Evolutionary conservation across 2,113 vertebrate genomes (phyloP).

Genomic region (Ctenomys sociabilis): DNA sequence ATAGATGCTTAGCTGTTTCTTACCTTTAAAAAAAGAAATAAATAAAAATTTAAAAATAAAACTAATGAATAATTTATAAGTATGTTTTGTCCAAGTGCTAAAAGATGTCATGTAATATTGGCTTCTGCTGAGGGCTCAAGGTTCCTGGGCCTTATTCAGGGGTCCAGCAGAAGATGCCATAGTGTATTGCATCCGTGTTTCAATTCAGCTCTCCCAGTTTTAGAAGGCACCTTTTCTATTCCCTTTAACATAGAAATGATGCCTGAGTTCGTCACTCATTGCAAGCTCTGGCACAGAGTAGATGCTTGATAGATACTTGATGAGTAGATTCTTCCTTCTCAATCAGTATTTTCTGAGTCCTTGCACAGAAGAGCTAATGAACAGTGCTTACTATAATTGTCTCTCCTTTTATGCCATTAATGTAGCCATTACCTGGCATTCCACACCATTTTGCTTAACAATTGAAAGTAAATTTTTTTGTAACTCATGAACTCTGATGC

Average conservation of each 20-base stretch:
- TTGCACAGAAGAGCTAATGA: constrained; percentile 28
- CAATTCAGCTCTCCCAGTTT: not conserved
- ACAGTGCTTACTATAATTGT: constrained; percentile 12
- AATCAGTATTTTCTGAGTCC: constrained; percentile 44
- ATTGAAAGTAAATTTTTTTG: constrained; percentile 17
- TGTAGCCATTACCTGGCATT: not conserved
- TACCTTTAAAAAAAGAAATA: too few species aligned
- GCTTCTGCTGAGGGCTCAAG: not conserved
- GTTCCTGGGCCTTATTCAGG: not conserved
- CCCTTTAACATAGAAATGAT: not conserved
- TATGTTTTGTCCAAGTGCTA: not conserved
- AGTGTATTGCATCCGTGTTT: not conserved
- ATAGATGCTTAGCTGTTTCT: too few species aligned
- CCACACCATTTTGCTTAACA: constrained; percentile 35
- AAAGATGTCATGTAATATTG: not conserved
- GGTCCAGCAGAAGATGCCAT: not conserved
- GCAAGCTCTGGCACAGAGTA: not conserved
- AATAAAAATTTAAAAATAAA: too few species aligned
- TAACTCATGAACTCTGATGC: not conserved
- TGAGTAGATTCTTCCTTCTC: not conserved
- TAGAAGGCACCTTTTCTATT: not conserved
- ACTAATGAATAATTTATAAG: not conserved
- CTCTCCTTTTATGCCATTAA: not conserved
- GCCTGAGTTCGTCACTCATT: not conserved
- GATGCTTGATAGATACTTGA: not conserved